Conservation (phyloP, 2,888 invertebrate genomes). For the Ophraella communa region DNA sequence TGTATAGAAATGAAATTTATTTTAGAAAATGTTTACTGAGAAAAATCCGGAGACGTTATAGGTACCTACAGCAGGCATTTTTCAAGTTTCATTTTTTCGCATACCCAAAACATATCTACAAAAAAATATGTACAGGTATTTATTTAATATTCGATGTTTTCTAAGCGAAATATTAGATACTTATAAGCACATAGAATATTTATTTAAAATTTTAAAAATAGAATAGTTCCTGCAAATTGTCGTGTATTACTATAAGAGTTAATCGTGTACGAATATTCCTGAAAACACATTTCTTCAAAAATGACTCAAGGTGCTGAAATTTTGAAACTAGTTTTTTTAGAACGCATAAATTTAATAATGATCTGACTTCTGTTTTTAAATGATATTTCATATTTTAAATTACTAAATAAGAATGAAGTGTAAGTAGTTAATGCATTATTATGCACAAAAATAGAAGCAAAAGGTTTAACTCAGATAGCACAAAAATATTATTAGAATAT, state of each 20-base stretch:
- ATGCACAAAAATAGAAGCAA: no score
- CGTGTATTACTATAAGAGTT: conserved; percentile 19
- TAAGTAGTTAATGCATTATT: no score
- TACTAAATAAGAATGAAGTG: no score
- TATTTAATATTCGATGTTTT: conserved; percentile 15
- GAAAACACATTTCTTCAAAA: conserved; percentile 1
- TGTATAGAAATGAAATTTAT: conserved; percentile 23
- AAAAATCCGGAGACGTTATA: conserved; percentile 1
- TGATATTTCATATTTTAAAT: no score
- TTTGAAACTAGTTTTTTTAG: conserved; percentile 6
- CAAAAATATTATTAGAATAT: no score
- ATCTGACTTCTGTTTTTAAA: no score
- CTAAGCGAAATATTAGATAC: conserved; percentile 6
- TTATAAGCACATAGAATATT: conserved; percentile 23
- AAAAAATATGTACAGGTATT: conserved; percentile 16
- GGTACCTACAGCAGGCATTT: conserved; percentile 7
- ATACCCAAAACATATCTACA: conserved; percentile 20
- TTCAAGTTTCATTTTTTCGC: conserved; percentile 1
- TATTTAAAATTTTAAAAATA: conserved; percentile 21
- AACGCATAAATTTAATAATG: not conserved
- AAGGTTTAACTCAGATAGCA: no score
- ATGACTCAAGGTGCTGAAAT: conserved; percentile 12
- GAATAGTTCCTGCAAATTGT: conserved; percentile 27
- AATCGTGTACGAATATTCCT: conserved; percentile 1
- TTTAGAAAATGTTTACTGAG: conserved; percentile 22